phyloP scores from a whole-genome alignment of 2,797 vertebrate genomes.

The Kryptopterus vitreolus region DNA sequence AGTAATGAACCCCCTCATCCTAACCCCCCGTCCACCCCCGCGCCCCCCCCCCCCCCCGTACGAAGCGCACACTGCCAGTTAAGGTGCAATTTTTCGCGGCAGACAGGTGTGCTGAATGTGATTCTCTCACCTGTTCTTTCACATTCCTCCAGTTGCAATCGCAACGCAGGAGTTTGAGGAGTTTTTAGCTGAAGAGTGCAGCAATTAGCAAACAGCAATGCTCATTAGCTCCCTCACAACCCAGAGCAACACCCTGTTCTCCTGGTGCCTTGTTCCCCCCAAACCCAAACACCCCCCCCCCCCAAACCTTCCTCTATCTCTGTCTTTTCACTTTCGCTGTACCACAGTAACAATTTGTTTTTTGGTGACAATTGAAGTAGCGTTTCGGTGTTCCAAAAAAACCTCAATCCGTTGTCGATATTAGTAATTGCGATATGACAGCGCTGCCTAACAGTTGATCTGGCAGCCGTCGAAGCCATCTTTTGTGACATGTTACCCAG shows the following conservation, averaged over 20 bases:
- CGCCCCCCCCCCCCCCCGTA: not conserved
- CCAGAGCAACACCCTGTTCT: conserved; percentile 38
- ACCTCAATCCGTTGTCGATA: not conserved
- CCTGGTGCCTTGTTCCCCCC: not conserved
- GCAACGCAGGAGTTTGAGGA: conserved; percentile 34
- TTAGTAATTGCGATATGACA: not conserved
- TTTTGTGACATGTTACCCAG: not conserved
- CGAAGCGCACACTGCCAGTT: conserved; percentile 10
- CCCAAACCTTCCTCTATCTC: conserved; percentile 22
- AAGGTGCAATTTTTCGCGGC: conserved; percentile 43
- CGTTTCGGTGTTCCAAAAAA: not conserved
- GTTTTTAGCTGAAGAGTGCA: conserved; percentile 31
- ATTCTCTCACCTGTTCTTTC: conserved; percentile 55
- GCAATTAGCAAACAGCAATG: conserved; percentile 41
- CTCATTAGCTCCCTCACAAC: conserved; percentile 45
- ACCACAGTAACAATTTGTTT: not conserved
- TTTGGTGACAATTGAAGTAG: not conserved
- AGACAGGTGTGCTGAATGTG: conserved; percentile 27
- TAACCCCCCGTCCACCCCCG: not conserved
- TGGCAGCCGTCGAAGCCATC: not conserved
- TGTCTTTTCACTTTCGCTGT: not conserved
- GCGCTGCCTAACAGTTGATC: not conserved
- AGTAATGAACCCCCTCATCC: conserved; percentile 9
- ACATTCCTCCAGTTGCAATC: conserved; percentile 50
- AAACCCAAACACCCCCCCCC: too few relatives aligned